Evolutionary conservation across 2,888 invertebrate genomes (phyloP).

Genomic region (Folsomia manolachei): DNA sequence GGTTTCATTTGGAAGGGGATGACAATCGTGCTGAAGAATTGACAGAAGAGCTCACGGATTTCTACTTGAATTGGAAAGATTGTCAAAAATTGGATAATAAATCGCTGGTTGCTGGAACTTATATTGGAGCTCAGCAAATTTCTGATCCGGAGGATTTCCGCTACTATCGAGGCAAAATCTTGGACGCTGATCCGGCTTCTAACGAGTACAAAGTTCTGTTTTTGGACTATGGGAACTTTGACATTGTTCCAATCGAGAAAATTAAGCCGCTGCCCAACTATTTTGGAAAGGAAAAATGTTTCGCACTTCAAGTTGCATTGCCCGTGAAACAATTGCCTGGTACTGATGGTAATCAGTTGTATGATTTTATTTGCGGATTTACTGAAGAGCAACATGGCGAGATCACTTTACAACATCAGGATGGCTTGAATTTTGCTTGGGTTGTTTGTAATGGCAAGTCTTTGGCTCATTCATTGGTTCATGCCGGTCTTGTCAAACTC

Average conservation of each 20-base stretch:
- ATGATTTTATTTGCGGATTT: background rate
- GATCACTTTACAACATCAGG: background rate
- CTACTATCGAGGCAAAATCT: background rate
- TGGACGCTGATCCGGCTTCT: no score
- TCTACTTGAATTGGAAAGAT: background rate
- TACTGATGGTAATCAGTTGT: background rate
- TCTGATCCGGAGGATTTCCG: background rate
- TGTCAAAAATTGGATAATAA: background rate
- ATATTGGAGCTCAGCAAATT: background rate
- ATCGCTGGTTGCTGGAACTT: background rate
- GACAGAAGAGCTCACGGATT: background rate
- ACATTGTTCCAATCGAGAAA: background rate
- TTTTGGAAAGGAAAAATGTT: background rate
- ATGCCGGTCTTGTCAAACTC: background rate
- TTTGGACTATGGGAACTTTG: conserved; percentile 12
- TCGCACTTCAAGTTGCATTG: background rate
- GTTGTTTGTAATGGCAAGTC: background rate
- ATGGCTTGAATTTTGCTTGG: background rate
- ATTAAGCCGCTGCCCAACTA: background rate
- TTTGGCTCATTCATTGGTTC: background rate
- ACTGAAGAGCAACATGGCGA: background rate
- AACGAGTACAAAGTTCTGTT: background rate
- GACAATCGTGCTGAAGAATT: conserved; percentile 1
- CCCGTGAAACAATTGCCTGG: background rate
- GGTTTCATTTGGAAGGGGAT: background rate